phyloP scores from a whole-genome alignment of 2,888 invertebrate genomes.

The Callosobruchus maculatus region DNA sequence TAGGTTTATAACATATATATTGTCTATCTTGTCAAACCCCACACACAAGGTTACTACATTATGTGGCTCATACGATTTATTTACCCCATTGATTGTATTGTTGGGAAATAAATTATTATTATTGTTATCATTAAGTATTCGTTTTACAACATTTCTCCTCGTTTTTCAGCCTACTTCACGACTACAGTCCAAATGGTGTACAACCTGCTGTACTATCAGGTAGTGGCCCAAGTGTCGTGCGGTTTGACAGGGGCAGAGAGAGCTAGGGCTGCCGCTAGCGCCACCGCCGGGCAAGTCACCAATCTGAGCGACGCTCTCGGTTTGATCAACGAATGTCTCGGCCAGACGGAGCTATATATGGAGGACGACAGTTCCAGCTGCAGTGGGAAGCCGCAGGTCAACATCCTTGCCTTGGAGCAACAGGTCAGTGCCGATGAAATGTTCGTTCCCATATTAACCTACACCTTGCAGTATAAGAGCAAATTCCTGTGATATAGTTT shows the following conservation, averaged over 20 bases:
- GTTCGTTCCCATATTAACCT: neutral
- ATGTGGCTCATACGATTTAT: too few species aligned
- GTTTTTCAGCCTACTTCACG: conserved; percentile 74
- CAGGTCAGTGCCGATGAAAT: conserved; percentile 34
- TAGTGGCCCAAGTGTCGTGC: conserved; percentile 75
- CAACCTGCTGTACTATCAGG: conserved; percentile 86
- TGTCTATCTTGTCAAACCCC: too few species aligned
- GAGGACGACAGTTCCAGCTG: conserved; percentile 51
- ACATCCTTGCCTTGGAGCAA: conserved; percentile 46
- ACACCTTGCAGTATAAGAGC: neutral
- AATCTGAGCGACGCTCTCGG: conserved; percentile 47
- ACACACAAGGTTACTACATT: too few species aligned
- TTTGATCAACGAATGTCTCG: conserved; percentile 51
- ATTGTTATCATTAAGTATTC: neutral
- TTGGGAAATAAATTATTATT: too few species aligned
- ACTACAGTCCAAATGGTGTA: conserved; percentile 84
- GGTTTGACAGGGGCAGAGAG: conserved; percentile 64
- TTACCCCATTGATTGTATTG: too few species aligned
- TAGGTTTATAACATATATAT: too few species aligned
- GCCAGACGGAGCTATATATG: conserved; percentile 59
- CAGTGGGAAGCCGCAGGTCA: conserved; percentile 29
- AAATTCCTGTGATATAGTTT: too few species aligned
- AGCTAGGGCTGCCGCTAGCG: conserved; percentile 44
- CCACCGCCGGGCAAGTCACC: conserved; percentile 33
- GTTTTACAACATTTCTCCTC: neutral